phyloP scores from a whole-genome alignment of 2,888 invertebrate species.

The Polydrusus cervinus region DNA sequence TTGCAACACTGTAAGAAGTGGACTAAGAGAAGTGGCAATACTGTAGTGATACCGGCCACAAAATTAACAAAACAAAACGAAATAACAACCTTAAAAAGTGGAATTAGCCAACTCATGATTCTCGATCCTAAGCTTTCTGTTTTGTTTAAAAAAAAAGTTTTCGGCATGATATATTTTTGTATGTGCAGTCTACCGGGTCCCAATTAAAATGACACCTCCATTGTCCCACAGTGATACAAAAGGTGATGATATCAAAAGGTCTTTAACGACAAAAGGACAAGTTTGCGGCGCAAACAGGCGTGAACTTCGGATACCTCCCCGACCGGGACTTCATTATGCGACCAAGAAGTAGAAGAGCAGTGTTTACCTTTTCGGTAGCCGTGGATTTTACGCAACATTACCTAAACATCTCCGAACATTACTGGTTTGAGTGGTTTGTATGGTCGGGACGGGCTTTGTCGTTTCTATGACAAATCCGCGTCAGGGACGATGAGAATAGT shows the following conservation, averaged over 20 bases:
- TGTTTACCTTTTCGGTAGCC: constrained; percentile 50
- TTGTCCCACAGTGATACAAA: constrained; percentile 28
- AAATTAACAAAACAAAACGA: no score
- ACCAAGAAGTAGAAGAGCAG: constrained; percentile 29
- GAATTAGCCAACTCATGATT: no score
- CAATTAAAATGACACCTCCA: constrained; percentile 14
- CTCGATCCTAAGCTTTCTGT: no score
- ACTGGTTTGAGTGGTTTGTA: constrained; percentile 18
- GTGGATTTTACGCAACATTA: constrained; percentile 54
- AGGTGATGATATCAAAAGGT: constrained; percentile 10
- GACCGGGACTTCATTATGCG: constrained; percentile 26
- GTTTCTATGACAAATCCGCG: background rate
- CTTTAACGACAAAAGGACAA: constrained; percentile 33
- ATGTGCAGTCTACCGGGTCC: constrained; percentile 1
- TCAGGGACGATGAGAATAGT: background rate
- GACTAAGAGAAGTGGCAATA: no score
- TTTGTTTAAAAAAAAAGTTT: no score
- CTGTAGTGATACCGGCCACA: no score
- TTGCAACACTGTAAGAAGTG: no score
- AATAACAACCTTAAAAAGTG: no score
- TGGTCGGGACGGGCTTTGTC: constrained; percentile 32
- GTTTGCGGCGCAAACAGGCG: constrained; percentile 40
- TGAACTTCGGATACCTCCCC: constrained; percentile 23
- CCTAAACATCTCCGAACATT: constrained; percentile 40
- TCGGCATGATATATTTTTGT: background rate